Evolutionary conservation across 2,113 vertebrate species (phyloP), one percentile per base, ranked within the genome.

Genomic region (Oncorhynchus nerka): DNA sequence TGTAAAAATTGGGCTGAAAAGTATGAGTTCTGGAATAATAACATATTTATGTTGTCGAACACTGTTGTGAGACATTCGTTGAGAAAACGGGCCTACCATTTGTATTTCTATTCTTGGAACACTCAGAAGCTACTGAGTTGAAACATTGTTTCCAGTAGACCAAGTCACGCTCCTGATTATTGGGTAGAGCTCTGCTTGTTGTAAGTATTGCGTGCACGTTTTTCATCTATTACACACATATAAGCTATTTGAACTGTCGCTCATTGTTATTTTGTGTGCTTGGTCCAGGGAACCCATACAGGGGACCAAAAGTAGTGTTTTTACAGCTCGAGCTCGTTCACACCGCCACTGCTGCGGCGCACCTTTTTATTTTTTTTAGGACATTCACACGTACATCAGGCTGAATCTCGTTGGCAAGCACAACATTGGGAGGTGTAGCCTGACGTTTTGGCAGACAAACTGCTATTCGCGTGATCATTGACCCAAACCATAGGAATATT

Each of bases 141-240:
- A 68, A 81, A 85, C 70, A 83, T 86, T 85, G 69, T 57, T 74
- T 73, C 69, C 76, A 67, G 73, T 67, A 57, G 87, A 89, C 69
- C 83, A 81, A 85, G 87, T 84, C 79, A 79, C 82, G 83, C 72
- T 83, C 81, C 85, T 88, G 39, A 45, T 45, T 45, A 45, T 45
- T 45, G 51, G 16, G 16, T 81, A 83, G 82, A 86, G 76, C 79
- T 73, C 85, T 82, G 88, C 87, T 90, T 84, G 81, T 81, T 88
- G 93, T 90, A 86, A 91, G 91, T 92, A 87, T 88, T 82, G 68
- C 62, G 55, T 65, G 39, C 71, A 77, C 55, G 19, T 57, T 20
- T 45, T 57, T 57, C 55, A 57, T 57, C 16, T 57, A 20, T 57
- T 57, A 57, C 55, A 20, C 20, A 62, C 3, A 62, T 62, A n/a